Base-by-base conservation (phyloP, 2,888 invertebrate species). In the Hirtodrosophila alboralis region DNA sequence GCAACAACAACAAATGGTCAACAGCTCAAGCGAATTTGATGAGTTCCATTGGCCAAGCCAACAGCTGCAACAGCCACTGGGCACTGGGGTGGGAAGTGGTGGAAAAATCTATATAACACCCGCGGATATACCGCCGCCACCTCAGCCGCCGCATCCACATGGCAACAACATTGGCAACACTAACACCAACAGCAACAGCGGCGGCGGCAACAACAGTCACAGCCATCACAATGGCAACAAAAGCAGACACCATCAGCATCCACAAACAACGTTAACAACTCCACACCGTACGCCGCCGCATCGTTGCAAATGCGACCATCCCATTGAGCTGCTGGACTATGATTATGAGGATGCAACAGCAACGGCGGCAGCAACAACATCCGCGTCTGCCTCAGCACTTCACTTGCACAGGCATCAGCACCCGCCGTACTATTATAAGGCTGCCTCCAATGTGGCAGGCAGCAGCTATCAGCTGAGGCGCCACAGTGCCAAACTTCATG, bases 71-170 rank as follows among this genome's bases (percentile, higher is more conserved):
- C 70, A 67, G 41, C 23, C 6, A 5, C 64, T 54, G 38, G 47
- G 37, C 34, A 8, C 23, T 26, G 43, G 43, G 6, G 59, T 27
- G 10, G 52, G 26, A 27, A 67, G 75, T 21, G 70, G 71, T 28
- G 75, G 73, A 14, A 88, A 87, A 76, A 84, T 87, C 48, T 88
- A 84, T 75, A 86, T 88, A 71, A 88, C 88, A 67, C 88, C 88
- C 38, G 86, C 85, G 41, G 88, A 88, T 37, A 88, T 88, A 69
- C 88, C 88, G 41, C 86, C 88, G 23, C 88, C 88, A 3, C 88
- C 88, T 1, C 86, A 86, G 9, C 86, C 86, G 26, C 86, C 86
- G n/a, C 59, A 57, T 53, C 61, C 51, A 10, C 64, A 64, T 27
- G 49, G 45, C 33, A 13, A 18, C 10, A 21, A 18, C 10, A 21